Evolutionary conservation across 2,888 invertebrate species (phyloP).

Genomic region (Mechanitis messenoides): DNA sequence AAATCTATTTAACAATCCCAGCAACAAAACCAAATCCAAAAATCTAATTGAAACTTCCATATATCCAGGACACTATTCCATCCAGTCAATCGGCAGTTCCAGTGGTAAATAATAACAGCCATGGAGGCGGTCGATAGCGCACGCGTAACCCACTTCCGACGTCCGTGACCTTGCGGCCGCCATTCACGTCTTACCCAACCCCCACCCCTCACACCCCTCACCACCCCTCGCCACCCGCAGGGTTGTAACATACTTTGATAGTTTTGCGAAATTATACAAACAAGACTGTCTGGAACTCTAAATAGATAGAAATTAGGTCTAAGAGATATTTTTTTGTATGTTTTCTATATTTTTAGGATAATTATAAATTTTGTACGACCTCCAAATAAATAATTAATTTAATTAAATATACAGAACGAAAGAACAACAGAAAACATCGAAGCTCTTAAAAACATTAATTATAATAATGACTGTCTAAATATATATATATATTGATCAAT

Average conservation of each 20-base stretch:
- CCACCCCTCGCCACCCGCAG: conserved; percentile 25
- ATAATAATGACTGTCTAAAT: too few species aligned
- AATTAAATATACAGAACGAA: too few species aligned
- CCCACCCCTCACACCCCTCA: conserved; percentile 28
- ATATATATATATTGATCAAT: too few species aligned
- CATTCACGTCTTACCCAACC: conserved; percentile 66
- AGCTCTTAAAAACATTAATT: too few species aligned
- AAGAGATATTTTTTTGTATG: too few species aligned
- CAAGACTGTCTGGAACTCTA: conserved; percentile 1
- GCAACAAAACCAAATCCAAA: neutral
- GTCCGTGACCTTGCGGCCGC: conserved; percentile 74
- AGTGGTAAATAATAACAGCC: conserved; percentile 30
- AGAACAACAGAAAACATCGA: too few species aligned
- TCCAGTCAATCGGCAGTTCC: conserved; percentile 3
- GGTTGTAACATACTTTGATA: conserved; percentile 8
- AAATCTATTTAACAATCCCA: neutral
- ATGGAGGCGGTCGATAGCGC: conserved; percentile 63
- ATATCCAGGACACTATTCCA: neutral
- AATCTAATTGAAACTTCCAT: neutral
- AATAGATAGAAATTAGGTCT: neutral
- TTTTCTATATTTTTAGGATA: too few species aligned
- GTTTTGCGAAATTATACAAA: conserved; percentile 1
- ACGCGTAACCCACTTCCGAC: conserved; percentile 75
- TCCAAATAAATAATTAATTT: too few species aligned
- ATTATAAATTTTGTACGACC: too few species aligned